A percentile compares a stretch with the other conserved stretches of the same genome.
These are phyloP conservation scores for Diarsia rubi DNA, from an alignment of 2,888 invertebrate species.

Conservation along the genomic window DNA sequence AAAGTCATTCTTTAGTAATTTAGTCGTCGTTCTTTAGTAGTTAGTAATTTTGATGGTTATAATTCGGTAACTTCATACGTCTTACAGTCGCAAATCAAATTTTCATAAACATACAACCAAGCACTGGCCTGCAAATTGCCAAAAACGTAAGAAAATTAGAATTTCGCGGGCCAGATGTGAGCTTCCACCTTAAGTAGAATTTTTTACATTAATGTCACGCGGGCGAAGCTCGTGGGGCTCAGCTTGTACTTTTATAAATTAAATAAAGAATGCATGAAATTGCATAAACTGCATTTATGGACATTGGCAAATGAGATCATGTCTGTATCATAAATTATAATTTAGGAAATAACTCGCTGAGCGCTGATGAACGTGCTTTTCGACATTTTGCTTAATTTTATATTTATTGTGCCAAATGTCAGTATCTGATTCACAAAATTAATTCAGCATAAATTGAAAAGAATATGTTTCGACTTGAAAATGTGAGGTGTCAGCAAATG, in stretches of 20 bases:
- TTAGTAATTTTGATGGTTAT: no score
- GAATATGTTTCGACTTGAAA: neutral
- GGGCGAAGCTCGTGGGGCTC: no score
- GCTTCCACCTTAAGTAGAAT: no score
- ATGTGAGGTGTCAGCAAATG: neutral
- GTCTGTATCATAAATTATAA: conserved; percentile 7
- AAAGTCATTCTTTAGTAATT: no score
- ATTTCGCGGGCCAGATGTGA: no score
- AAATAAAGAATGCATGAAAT: neutral
- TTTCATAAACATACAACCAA: no score
- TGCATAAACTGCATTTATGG: neutral
- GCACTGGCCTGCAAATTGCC: no score
- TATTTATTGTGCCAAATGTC: conserved; percentile 19
- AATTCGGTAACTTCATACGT: no score
- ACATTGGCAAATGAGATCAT: conserved; percentile 9
- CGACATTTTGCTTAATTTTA: conserved; percentile 25
- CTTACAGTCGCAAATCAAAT: no score
- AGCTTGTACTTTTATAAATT: neutral
- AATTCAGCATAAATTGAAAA: conserved; percentile 20
- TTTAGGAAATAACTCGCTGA: conserved; percentile 5
- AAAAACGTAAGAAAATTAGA: no score
- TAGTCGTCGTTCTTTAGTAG: no score
- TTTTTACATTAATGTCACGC: no score
- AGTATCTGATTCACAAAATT: neutral
- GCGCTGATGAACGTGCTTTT: conserved; percentile 22